Evolutionary conservation across 2,888 invertebrate species (phyloP), one percentile per base, ranked within the genome.

Genomic region (Pheosia tremula): DNA sequence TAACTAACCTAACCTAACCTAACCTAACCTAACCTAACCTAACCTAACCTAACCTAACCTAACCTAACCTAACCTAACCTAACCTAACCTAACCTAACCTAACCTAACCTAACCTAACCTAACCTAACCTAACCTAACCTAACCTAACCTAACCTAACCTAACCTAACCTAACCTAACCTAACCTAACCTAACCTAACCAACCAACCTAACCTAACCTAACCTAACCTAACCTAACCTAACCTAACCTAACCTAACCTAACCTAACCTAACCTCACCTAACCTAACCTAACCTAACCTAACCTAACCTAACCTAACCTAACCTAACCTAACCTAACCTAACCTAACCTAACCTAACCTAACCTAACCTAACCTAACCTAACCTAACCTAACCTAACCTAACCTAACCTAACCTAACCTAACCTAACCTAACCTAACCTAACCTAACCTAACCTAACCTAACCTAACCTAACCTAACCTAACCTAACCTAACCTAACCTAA

Each of bases 141-240:
- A 70, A 71, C 71, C 74, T 74, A 66, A 68, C 67, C 66, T 70
- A 62, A 63, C 65, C 69, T 67, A 67, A 70, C 64, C 63, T 73
- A 69, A 71, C 70, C 73, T 73, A 69, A 71, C 70, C 72, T 73
- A 69, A 71, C 70, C 72, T 73, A 68, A 71, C 69, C 70, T 72
- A 69, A 69, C 68, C 71, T 67, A 65, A 68, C 66, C 66, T 68
- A 65, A 68, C 66, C 66, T 66, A 67, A 67, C 68, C 66, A 64
- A 66, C 67, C 71, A 71, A 69, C 72, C 70, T 69, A 69, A 70
- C 70, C 67, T 64, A 68, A 70, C 71, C 71, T 67, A 68, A 67
- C 68, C 62, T 64, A 66, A 66, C 68, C 63, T 63, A 68, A 65
- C 68, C 63, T 63, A 68, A 62, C 68, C 63, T 63, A 68, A 63